Evolutionary conservation across 2,113 vertebrate species (phyloP), one percentile per base, ranked within the genome.

Genomic region (Nipponia nippon): DNA sequence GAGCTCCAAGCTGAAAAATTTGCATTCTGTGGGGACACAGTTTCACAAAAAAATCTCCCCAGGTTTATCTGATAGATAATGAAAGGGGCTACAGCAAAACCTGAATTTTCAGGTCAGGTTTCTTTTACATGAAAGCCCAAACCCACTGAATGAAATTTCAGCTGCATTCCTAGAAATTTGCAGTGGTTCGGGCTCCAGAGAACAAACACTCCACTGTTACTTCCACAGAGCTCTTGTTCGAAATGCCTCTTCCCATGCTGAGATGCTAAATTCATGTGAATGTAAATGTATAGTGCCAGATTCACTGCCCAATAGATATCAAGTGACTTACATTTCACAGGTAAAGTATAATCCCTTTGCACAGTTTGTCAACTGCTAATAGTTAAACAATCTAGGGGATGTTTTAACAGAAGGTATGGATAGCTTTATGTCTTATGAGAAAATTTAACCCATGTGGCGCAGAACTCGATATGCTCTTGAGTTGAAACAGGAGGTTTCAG

Each of bases 101-200:
- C 86, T 86, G 93, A 90, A 90, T 95, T 97, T 96, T 91, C 83
- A 96, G 89, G 67, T 95, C 86, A 95, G 80, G 73, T 96, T 96
- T 80, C 83, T 92, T 96, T 84, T 75, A 91, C 34, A 34, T 83
- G 89, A 93, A 97, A 96, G 77, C 58, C 49, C 83, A 89, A 83
- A 75, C 20, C 10, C 88, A 72, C n/a, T 73, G 77, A 87, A 69
- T 87, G 94, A 95, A 94, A 94, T 95, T 93, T 95, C 91, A 97
- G 81, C 91, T 95, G 81, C 89, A 91, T 95, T 91, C 94, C 90
- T 95, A 82, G 86, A 96, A 69, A 97, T 94, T 65, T 97, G 34
- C 56, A 91, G 79, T 94, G 92, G 95, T 95, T 95, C 21, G 11
- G 90, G 75, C 91, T 91, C 78, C 66, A 73, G 50, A 85, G 87